These are phyloP conservation scores for Nineta flava DNA, from an alignment of 2,888 invertebrate species.

Conservation along the genomic window DNA sequence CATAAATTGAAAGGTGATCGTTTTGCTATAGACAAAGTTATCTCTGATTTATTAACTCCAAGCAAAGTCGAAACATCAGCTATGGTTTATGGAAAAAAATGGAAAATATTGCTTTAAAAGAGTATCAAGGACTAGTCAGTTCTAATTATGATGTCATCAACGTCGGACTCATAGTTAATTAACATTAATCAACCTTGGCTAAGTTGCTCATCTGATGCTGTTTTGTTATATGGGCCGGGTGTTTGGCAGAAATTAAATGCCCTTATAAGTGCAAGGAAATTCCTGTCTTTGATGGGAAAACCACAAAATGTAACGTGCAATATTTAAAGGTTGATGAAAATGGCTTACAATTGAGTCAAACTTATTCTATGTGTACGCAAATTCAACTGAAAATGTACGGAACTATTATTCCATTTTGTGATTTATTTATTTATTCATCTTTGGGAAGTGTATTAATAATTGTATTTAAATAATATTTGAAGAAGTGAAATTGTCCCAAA, in stretches of 20 bases:
- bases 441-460: too few relatives aligned
- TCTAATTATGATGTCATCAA: constrained; percentile 9
- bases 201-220: constrained; percentile 12
- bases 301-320: too few relatives aligned
- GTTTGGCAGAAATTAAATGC: constrained; percentile 14
- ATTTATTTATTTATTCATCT: too few relatives aligned
- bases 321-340: too few relatives aligned
- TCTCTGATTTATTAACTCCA: constrained; percentile 9
- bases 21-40: constrained; percentile 11
- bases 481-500: too few relatives aligned
- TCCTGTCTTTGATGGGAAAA: constrained; percentile 4
- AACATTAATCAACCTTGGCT: constrained; percentile 12
- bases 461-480: too few relatives aligned
- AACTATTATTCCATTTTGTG: too few relatives aligned
- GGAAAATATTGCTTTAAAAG: constrained; percentile 10
- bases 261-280: constrained; percentile 10
- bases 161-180: constrained; percentile 13
- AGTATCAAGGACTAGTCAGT: constrained; percentile 10
- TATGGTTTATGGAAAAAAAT: constrained; percentile 12
- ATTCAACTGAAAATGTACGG: too few relatives aligned
- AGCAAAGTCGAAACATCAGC: constrained; percentile 8
- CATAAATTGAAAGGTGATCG: constrained; percentile 11
- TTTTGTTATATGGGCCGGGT: constrained; percentile 10
- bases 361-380: too few relatives aligned
- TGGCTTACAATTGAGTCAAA: too few relatives aligned